Percentiles rank a stretch among this genome's conserved stretches.
These are phyloP conservation scores for Acleris holmiana DNA, from an alignment of 2,888 invertebrate genomes.

Conservation along the genomic window DNA sequence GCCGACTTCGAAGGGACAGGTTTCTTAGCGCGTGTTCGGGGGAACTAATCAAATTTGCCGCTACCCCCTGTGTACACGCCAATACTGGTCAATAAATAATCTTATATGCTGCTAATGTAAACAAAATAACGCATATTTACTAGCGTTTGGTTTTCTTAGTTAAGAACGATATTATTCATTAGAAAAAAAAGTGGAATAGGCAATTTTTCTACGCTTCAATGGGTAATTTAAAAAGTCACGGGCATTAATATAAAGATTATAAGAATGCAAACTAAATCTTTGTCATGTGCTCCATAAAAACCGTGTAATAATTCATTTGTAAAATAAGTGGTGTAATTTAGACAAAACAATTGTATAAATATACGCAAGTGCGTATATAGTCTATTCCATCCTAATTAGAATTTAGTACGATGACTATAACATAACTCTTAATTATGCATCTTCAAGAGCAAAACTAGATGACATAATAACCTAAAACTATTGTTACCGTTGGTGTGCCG, in stretches of 20 bases:
- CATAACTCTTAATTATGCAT: too few species aligned
- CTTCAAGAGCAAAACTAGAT: conserved; percentile 46
- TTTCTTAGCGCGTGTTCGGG: conserved; percentile 74
- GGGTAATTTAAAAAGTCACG: too few species aligned
- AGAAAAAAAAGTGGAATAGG: not conserved
- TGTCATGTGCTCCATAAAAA: too few species aligned
- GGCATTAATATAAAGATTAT: too few species aligned
- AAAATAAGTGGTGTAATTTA: too few species aligned
- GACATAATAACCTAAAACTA: conserved; percentile 81
- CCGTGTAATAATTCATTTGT: too few species aligned
- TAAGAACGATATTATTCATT: not conserved
- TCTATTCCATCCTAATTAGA: too few species aligned
- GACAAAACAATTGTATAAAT: too few species aligned
- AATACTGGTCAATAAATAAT: conserved; percentile 56
- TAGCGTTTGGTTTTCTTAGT: not conserved
- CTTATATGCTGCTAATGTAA: conserved; percentile 6
- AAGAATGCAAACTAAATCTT: too few species aligned
- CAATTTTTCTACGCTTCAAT: not conserved
- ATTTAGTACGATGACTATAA: too few species aligned
- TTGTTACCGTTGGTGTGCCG: conserved; percentile 60
- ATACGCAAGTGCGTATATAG: too few species aligned
- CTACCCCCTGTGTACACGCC: conserved; percentile 34
- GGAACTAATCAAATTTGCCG: conserved; percentile 80
- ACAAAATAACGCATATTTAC: not conserved
- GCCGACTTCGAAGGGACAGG: conserved; percentile 66